Percentiles rank a stretch among this genome's conserved stretches.
Conservation (phyloP, 2,113 vertebrate genomes). For the Dasypus novemcinctus region DNA sequence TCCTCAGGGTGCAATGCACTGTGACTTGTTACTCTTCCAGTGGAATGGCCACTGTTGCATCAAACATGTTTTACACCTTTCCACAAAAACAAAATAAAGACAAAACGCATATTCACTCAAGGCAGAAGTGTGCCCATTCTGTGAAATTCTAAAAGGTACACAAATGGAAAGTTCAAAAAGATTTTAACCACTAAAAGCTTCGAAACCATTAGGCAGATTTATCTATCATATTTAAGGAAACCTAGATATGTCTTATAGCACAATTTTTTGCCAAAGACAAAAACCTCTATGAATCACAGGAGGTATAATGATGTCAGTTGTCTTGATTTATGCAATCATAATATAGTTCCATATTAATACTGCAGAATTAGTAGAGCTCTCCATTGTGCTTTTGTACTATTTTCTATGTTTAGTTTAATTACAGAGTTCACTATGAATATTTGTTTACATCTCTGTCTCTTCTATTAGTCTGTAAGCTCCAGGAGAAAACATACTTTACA, state of each 20-base stretch:
- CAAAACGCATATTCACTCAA: neutral
- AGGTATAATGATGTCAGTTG: neutral
- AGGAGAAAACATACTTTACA: neutral
- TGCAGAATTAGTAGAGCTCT: neutral
- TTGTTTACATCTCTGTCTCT: neutral
- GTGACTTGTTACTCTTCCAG: conserved; percentile 81
- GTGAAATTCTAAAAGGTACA: conserved; percentile 36
- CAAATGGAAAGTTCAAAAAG: neutral
- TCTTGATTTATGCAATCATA: neutral
- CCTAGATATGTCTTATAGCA: neutral
- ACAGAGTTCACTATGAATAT: conserved; percentile 13
- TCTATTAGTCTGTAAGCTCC: conserved; percentile 16
- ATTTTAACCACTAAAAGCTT: conserved; percentile 28
- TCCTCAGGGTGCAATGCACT: conserved; percentile 82
- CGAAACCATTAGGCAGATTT: neutral
- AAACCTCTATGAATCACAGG: neutral
- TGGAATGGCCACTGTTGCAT: conserved; percentile 82
- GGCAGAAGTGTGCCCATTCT: neutral
- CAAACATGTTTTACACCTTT: conserved; percentile 86
- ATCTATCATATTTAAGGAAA: conserved; percentile 19
- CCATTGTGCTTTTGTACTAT: neutral
- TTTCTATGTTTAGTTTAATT: neutral
- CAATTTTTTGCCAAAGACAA: neutral
- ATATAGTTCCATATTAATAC: neutral
- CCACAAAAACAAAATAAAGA: no score